Evolutionary conservation across 2,113 vertebrate genomes (phyloP), one percentile per base, ranked within the genome.

Genomic region (Atrichornis clamosus): DNA sequence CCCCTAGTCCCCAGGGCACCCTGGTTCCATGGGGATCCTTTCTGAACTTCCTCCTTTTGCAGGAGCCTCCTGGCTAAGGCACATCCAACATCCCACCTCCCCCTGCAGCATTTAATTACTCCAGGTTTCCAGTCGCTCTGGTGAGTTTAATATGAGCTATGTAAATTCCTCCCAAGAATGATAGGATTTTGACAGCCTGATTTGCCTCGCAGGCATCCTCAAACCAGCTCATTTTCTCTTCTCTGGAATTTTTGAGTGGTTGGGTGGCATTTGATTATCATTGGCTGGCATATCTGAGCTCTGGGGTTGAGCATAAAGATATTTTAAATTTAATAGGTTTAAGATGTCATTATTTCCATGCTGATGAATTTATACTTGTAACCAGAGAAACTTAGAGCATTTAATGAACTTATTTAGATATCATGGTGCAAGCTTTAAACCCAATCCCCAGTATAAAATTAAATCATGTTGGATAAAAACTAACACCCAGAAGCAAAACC

Each of bases 251-350:
- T 97, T 62, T 95, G 85, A 97, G 93, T 93, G 91, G 95, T 97
- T 23, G 90, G 95, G 89, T 97, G 95, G 95, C 92, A 96, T 97
- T 97, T 97, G 96, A 97, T 97, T 97, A 97, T 95, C 95, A 97
- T 83, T 97, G 93, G 91, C 80, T 98, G 96, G 93, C 91, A 95
- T 92, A 95, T 92, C 95, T 96, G 95, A 97, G 95, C 93, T 97
- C 82, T 59, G 87, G 82, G 89, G 74, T 90, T 94, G 81, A 96
- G 77, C 94, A 92, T 86, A 92, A 97, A 97, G 94, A 96, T 97
- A 97, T 97, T 97, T 98, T 96, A 95, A 97, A 95, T 95, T 89
- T 97, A 97, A 96, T 97, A 97, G 88, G 90, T 97, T 97, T 97
- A 95, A 97, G 95, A 96, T 98, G 95, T 96, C 95, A 96, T 97